These are phyloP conservation scores for Tachyglossus aculeatus DNA, from an alignment of 2,797 vertebrate species.

Conservation along the genomic window DNA sequence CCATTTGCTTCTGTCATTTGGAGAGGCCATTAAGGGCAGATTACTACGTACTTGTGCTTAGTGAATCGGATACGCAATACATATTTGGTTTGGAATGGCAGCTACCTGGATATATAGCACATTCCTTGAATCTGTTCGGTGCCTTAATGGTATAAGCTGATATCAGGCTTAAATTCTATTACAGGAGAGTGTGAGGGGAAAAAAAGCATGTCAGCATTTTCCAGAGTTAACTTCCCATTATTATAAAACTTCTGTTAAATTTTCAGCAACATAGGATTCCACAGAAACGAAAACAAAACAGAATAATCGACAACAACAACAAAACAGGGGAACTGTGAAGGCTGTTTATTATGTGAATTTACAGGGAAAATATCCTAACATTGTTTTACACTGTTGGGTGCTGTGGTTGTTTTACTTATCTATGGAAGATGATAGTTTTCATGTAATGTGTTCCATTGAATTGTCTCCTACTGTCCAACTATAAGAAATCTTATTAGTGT, in stretches of 20 bases:
- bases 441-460: too few species aligned
- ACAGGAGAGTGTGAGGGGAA: slow-evolving; percentile 11
- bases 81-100: slow-evolving; percentile 61
- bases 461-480: too few species aligned
- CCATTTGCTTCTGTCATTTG: slow-evolving; percentile 62
- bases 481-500: too few species aligned
- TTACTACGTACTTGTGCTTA: slow-evolving; percentile 56
- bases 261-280: not conserved
- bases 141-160: slow-evolving; percentile 33
- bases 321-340: not conserved
- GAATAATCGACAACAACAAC: not conserved
- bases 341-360: not conserved
- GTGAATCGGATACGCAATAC: slow-evolving; percentile 37
- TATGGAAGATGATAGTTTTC: too few species aligned
- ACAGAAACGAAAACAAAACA: not conserved
- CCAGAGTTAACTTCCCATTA: not conserved
- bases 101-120: slow-evolving; percentile 38
- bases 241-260: not conserved
- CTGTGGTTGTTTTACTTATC: not conserved
- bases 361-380: not conserved
- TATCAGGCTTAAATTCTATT: slow-evolving; percentile 30
- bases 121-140: slow-evolving; percentile 48
- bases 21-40: slow-evolving; percentile 69
- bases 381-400: not conserved
- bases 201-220: slow-evolving; percentile 19